Percentiles rank a stretch among this genome's conserved stretches.
These are phyloP conservation scores for Benthosema pterotum DNA, from an alignment of 2,797 vertebrate genomes.

Conservation along the genomic window DNA sequence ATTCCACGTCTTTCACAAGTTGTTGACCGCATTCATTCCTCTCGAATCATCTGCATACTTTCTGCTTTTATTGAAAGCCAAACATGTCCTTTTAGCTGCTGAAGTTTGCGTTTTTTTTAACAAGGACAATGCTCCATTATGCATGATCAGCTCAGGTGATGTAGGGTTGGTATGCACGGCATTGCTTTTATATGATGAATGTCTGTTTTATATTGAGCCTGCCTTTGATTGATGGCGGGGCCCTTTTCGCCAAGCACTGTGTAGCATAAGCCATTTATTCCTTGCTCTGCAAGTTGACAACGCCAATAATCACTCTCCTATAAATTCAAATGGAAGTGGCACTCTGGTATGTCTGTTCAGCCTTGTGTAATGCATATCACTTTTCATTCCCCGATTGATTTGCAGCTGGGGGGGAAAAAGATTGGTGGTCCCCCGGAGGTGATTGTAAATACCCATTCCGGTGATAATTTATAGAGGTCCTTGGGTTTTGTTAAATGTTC, in stretches of 20 bases:
- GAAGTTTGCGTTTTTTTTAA: not conserved
- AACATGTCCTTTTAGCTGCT: not conserved
- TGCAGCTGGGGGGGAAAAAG: slow-evolving; percentile 63
- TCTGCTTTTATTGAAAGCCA: slow-evolving; percentile 5
- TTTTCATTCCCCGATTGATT: slow-evolving; percentile 71
- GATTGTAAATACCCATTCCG: slow-evolving; percentile 65
- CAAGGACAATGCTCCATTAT: slow-evolving; percentile 26
- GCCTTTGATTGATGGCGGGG: slow-evolving; percentile 61
- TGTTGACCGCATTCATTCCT: not conserved
- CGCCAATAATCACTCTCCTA: slow-evolving; percentile 70
- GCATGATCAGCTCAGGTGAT: slow-evolving; percentile 27
- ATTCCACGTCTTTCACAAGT: not conserved
- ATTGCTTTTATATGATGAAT: slow-evolving; percentile 67
- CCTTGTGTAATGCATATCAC: slow-evolving; percentile 60
- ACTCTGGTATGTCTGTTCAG: slow-evolving; percentile 62
- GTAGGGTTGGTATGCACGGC: slow-evolving; percentile 37
- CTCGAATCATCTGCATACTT: not conserved
- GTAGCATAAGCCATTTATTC: slow-evolving; percentile 65
- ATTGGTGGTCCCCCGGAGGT: slow-evolving; percentile 56
- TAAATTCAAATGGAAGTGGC: slow-evolving; percentile 73
- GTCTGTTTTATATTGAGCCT: slow-evolving; percentile 64
- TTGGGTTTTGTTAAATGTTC: slow-evolving; percentile 69
- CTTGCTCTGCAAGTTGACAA: slow-evolving; percentile 59
- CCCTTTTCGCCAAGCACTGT: slow-evolving; percentile 55
- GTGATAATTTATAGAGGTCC: slow-evolving; percentile 63